phyloP scores from a whole-genome alignment of 1,140 invertebrate species.

The Lucilia sericata region DNA sequence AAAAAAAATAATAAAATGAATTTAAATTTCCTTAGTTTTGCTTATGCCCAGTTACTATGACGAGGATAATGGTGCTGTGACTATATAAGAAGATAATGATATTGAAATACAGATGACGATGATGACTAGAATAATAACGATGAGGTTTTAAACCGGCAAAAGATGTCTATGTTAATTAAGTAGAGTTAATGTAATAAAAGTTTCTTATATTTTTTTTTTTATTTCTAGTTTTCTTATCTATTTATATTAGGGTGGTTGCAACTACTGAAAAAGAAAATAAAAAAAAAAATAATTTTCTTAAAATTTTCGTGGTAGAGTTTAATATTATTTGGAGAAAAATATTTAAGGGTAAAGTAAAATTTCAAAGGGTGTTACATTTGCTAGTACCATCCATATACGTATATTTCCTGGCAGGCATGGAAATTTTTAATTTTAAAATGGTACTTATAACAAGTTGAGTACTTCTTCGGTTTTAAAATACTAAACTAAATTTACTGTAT shows the following conservation, averaged over 20 bases:
- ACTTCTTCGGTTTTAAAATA: too few species aligned
- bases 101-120: not conserved
- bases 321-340: too few species aligned
- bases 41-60: not conserved
- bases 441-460: too few species aligned
- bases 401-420: too few species aligned
- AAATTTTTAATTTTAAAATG: too few species aligned
- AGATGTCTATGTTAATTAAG: conserved; percentile 31
- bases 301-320: too few species aligned
- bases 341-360: too few species aligned
- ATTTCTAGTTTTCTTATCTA: not conserved
- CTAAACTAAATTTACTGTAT: too few species aligned
- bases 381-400: too few species aligned
- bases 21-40: conserved; percentile 4
- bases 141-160: not conserved
- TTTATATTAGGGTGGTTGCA: not conserved
- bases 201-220: not conserved
- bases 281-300: too few species aligned
- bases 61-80: not conserved
- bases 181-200: conserved; percentile 30
- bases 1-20: not conserved
- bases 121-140: not conserved
- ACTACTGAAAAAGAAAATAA: too few species aligned
- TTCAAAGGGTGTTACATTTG: too few species aligned
- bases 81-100: not conserved